Evolutionary conservation across 2,797 vertebrate species (phyloP), one percentile per base, ranked within the genome.

Genomic region (Tarsius wallacei): DNA sequence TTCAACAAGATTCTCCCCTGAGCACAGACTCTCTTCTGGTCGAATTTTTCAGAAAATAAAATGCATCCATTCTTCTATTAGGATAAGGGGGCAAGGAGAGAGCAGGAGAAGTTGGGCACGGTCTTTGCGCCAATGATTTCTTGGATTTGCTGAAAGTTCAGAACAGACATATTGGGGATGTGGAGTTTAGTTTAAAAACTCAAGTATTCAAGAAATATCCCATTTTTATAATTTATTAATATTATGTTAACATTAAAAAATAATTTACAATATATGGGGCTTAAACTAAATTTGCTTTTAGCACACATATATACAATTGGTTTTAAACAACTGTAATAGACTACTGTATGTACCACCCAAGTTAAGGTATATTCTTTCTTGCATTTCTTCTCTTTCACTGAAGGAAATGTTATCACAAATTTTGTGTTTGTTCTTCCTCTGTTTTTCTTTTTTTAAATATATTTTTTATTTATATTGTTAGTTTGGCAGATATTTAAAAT

Each of bases 141-240:
- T 26, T 82, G 47, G 90, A 70, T 47, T 63, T n/a, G 68, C 2
- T 80, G 53, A 82, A 68, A 93, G 74, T 53, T 47, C 59, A 68
- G 61, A 84, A 95, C 24, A 74, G 12, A 36, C 33, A 2, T 1
- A 0, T 1, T n/a, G 21, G 7, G 21, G 3, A 16, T 55, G 28
- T 22, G 7, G 24, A 33, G 31, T 57, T 80, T 55, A 33, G 21
- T 85, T 70, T 61, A n/a, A 85, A 42, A 91, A 64, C 55, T 88
- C 31, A 88, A 57, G 14, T 61, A 8, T 55, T 47, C 19, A 91
- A 59, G 66, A 91, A 74, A 74, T 49, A 47, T 13, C 15, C 11
- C 51, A n/a, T 78, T 85, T 96, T 80, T 13, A 84, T 73, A 74
- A 59, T 80, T 73, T 59, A 19, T 42, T 42, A 77, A 42, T n/a